phyloP scores from a whole-genome alignment of 1,140 invertebrate genomes.

The Andricus grossulariae region DNA sequence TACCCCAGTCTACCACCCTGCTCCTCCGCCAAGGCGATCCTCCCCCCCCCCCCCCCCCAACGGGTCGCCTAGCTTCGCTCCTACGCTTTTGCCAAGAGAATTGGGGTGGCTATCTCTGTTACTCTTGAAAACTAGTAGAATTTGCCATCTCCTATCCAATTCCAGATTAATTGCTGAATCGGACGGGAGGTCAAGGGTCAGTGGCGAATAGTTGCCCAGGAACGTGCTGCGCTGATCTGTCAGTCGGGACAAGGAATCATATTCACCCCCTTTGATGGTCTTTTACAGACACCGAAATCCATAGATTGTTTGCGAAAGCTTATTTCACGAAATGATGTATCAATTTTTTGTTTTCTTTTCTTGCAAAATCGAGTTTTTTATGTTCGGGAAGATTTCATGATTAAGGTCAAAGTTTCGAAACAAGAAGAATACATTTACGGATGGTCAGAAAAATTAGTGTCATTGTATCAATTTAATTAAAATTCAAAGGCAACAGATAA shows the following conservation, averaged over 20 bases:
- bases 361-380: too few relatives aligned
- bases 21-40: background rate
- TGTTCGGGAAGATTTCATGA: too few relatives aligned
- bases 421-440: too few relatives aligned
- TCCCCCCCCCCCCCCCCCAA: background rate
- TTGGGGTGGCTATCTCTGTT: slow-evolving; percentile 50
- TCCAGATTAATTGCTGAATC: slow-evolving; percentile 71
- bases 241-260: slow-evolving; percentile 13
- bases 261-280: slow-evolving; percentile 8
- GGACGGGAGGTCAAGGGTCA: slow-evolving; percentile 63
- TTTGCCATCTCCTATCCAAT: slow-evolving; percentile 62
- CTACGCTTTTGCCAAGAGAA: slow-evolving; percentile 52
- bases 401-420: too few relatives aligned
- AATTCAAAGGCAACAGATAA: too few relatives aligned
- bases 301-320: background rate
- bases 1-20: slow-evolving; percentile 53
- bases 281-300: background rate
- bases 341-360: background rate
- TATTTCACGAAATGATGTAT: background rate
- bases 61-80: slow-evolving; percentile 40
- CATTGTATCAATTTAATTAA: too few relatives aligned
- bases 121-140: slow-evolving; percentile 39
- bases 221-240: slow-evolving; percentile 7
- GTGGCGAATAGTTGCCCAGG: slow-evolving; percentile 39
- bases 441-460: too few relatives aligned